Evolutionary conservation across 1,140 invertebrate species (phyloP).

Genomic region (Drosophila repletoides): DNA sequence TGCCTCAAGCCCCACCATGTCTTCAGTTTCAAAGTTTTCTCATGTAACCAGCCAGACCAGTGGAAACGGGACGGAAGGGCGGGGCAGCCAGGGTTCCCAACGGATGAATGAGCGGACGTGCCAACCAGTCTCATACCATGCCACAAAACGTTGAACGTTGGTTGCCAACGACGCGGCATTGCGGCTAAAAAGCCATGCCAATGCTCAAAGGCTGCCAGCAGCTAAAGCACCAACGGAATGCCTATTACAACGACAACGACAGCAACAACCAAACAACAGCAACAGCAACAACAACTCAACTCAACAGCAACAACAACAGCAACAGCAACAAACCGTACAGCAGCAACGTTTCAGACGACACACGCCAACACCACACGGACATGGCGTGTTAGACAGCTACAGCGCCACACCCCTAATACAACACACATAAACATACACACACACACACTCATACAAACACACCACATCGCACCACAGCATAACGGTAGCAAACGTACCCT

Average conservation of each 20-base stretch:
- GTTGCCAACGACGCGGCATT: constrained; percentile 59
- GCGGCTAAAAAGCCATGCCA: constrained; percentile 76
- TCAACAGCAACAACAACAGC: constrained; percentile 9
- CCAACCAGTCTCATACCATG: constrained; percentile 40
- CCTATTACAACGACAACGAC: constrained; percentile 47
- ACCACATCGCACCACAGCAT: constrained; percentile 48
- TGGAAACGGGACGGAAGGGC: neutral
- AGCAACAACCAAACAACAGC: constrained; percentile 20
- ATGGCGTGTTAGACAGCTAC: constrained; percentile 59
- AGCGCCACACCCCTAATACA: constrained; percentile 11
- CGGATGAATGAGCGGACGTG: constrained; percentile 76
- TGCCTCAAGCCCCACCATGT: constrained; percentile 63
- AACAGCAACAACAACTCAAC: constrained; percentile 8
- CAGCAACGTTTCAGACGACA: constrained; percentile 67
- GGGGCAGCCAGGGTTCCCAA: constrained; percentile 28
- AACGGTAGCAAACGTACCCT: constrained; percentile 33
- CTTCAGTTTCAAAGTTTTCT: constrained; percentile 80
- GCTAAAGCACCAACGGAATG: constrained; percentile 59
- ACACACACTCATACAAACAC: constrained; percentile 4
- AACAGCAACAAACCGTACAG: constrained; percentile 41
- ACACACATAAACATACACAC: constrained; percentile 4
- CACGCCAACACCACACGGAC: constrained; percentile 71
- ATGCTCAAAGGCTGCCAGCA: constrained; percentile 63
- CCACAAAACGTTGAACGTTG: constrained; percentile 30
- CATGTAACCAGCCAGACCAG: constrained; percentile 62